Conservation (phyloP, 2,113 vertebrate species). For the Prionailurus bengalensis region DNA sequence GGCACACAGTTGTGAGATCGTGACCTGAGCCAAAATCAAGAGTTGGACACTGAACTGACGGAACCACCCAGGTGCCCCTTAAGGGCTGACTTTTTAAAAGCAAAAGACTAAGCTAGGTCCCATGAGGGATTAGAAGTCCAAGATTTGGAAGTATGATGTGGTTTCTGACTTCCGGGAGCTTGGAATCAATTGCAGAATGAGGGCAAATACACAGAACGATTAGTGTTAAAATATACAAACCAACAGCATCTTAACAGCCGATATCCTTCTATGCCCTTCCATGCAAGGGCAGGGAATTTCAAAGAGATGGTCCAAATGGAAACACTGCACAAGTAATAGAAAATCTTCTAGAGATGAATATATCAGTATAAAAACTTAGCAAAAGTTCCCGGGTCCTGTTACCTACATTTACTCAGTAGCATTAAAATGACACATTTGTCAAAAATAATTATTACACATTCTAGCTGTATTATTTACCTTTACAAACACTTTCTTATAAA, state of each 20-base stretch:
- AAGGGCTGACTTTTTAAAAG: conserved; percentile 18
- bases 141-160: neutral
- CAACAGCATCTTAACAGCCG: neutral
- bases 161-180: neutral
- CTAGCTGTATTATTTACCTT: neutral
- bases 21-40: no score
- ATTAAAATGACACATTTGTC: neutral
- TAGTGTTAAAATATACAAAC: conserved; percentile 33
- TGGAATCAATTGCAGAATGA: conserved; percentile 30
- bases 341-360: neutral
- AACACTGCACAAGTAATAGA: neutral
- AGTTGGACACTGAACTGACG: no score
- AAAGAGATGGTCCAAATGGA: neutral
- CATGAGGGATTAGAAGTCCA: neutral
- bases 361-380: neutral
- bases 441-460: neutral
- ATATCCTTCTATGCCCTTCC: neutral
- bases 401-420: neutral
- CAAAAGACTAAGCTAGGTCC: neutral
- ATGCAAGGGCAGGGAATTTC: neutral
- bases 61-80: neutral
- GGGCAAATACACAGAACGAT: neutral
- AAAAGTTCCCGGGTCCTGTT: neutral
- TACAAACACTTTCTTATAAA: neutral
- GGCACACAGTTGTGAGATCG: no score